Conservation (phyloP, 2,113 vertebrate species). For the Seriola quinqueradiata region DNA sequence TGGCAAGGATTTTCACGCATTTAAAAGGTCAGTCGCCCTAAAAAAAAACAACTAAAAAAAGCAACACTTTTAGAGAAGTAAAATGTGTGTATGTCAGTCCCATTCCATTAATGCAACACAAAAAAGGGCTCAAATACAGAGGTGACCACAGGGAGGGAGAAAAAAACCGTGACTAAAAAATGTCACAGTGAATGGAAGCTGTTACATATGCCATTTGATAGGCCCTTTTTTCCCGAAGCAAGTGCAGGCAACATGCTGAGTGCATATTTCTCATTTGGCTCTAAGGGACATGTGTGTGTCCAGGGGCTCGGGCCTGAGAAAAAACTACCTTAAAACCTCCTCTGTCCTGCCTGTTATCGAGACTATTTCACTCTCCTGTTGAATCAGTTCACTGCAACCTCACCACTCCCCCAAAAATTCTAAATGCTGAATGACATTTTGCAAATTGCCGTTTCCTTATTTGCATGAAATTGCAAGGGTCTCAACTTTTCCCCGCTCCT, state of each 20-base stretch:
- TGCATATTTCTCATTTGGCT: conserved; percentile 49
- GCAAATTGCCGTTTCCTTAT: conserved; percentile 23
- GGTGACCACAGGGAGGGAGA: conserved; percentile 55
- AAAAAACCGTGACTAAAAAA: conserved; percentile 48
- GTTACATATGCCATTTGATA: conserved; percentile 68
- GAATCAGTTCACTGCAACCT: conserved; percentile 3
- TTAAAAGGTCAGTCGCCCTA: conserved; percentile 50
- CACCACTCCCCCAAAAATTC: not conserved
- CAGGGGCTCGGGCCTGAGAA: not conserved
- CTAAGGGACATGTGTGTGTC: conserved; percentile 1
- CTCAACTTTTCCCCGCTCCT: not conserved
- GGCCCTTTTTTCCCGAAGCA: conserved; percentile 30
- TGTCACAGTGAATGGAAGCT: conserved; percentile 63
- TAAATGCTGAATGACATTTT: conserved; percentile 35
- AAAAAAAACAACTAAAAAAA: not conserved
- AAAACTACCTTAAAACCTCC: conserved; percentile 25
- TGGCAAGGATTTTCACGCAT: conserved; percentile 38
- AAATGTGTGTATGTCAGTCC: conserved; percentile 20
- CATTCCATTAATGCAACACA: conserved; percentile 40
- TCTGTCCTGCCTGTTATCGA: conserved; percentile 16
- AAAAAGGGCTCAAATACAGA: conserved; percentile 44
- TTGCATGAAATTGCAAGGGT: conserved; percentile 42
- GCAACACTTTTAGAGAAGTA: conserved; percentile 18
- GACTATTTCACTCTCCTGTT: conserved; percentile 1
- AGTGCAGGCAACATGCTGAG: conserved; percentile 47